Evolutionary conservation across 2,888 invertebrate genomes (phyloP).

Genomic region (Automeris io): DNA sequence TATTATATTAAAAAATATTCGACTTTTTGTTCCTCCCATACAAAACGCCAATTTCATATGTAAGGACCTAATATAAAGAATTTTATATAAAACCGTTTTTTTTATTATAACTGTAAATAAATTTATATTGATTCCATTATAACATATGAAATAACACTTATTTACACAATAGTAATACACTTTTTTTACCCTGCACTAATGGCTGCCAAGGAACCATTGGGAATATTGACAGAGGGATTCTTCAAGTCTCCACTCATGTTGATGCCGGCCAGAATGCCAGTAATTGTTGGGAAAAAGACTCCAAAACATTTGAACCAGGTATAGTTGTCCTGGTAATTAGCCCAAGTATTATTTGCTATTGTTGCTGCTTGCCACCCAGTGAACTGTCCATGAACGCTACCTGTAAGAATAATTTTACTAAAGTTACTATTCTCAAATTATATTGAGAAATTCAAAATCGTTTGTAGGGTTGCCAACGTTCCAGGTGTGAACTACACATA

Average conservation of each 20-base stretch:
- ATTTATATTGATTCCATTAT: no score
- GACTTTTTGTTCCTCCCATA: no score
- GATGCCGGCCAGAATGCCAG: conserved; percentile 97
- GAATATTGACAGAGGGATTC: conserved; percentile 94
- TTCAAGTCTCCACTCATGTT: conserved; percentile 98
- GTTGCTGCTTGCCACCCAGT: conserved; percentile 90
- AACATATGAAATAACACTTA: no score
- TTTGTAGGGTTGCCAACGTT: no score
- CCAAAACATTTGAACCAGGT: conserved; percentile 98
- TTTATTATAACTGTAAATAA: no score
- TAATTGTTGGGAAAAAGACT: conserved; percentile 98
- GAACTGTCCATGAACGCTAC: conserved; percentile 76
- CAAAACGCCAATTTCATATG: no score
- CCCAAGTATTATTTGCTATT: conserved; percentile 87
- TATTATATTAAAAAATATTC: no score
- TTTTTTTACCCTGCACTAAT: conserved; percentile 91
- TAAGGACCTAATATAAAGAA: background rate
- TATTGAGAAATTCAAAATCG: no score
- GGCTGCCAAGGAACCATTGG: conserved; percentile 95
- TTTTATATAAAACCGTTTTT: conserved; percentile 1
- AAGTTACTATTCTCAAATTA: background rate
- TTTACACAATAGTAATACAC: no score
- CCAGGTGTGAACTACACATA: no score
- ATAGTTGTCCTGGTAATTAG: conserved; percentile 86
- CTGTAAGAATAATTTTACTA: conserved; percentile 14